These are phyloP conservation scores for Oeneis ivallda DNA, from an alignment of 2,888 invertebrate genomes.

Conservation along the genomic window DNA sequence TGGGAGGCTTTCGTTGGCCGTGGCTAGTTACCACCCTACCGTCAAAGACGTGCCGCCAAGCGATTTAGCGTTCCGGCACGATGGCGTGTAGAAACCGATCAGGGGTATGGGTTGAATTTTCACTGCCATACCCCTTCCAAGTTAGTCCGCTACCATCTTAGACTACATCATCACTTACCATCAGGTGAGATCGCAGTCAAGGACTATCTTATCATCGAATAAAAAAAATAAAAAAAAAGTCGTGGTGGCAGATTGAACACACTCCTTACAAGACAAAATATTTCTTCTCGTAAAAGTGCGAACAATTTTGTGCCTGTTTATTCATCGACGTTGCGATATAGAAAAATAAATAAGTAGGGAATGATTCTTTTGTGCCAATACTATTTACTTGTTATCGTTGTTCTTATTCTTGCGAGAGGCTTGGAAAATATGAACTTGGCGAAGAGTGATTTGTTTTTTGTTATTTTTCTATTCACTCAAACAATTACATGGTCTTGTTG, in stretches of 20 bases:
- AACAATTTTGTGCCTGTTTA: constrained; percentile 27
- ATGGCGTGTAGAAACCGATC: no score
- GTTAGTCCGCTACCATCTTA: no score
- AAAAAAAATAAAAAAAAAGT: no score
- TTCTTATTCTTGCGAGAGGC: constrained; percentile 12
- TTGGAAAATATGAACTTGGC: constrained; percentile 15
- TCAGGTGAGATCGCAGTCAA: no score
- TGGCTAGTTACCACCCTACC: no score
- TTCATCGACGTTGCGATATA: constrained; percentile 21
- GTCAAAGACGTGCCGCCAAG: no score
- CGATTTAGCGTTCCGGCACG: no score
- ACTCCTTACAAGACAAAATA: constrained; percentile 23
- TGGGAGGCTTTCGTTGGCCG: no score
- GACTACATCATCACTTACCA: no score
- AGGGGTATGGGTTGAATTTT: no score
- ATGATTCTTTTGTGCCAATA: constrained; percentile 28
- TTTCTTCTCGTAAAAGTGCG: constrained; percentile 25
- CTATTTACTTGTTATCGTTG: constrained; percentile 24
- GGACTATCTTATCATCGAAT: no score
- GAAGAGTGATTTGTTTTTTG: constrained; percentile 1
- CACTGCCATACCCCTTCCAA: no score
- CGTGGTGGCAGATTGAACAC: not conserved
- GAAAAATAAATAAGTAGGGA: constrained; percentile 30
- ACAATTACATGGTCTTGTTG: not conserved
- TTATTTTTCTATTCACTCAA: constrained; percentile 11